A percentile compares a stretch with the other conserved stretches of the same genome.
These are phyloP conservation scores for Pomacea maculata DNA, from an alignment of 1,140 invertebrate species.

Conservation along the genomic window DNA sequence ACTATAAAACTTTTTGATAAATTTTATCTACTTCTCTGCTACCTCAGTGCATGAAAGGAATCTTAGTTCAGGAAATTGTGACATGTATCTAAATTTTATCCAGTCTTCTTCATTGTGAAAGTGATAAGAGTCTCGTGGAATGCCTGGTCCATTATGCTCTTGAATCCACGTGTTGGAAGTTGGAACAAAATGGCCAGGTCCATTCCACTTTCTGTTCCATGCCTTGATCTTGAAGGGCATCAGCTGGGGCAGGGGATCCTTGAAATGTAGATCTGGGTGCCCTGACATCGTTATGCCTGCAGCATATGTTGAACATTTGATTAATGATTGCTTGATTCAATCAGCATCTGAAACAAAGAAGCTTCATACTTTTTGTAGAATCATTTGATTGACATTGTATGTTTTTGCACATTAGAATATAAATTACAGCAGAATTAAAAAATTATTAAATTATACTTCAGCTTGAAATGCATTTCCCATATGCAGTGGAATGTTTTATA, in stretches of 20 bases:
- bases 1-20: too few species aligned
- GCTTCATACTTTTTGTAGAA: too few species aligned
- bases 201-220: constrained; percentile 49
- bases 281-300: constrained; percentile 52
- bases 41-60: too few species aligned
- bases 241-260: constrained; percentile 45
- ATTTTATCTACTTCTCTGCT: too few species aligned
- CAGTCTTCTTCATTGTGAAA: constrained; percentile 62
- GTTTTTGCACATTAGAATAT: too few species aligned
- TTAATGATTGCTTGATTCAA: too few species aligned
- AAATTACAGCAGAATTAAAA: too few species aligned
- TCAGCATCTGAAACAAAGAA: too few species aligned
- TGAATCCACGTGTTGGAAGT: constrained; percentile 51
- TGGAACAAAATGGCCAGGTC: constrained; percentile 51
- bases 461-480: too few species aligned
- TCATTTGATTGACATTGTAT: too few species aligned
- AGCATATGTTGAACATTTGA: background rate
- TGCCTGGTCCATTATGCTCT: constrained; percentile 52
- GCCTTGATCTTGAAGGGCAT: constrained; percentile 47
- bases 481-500: too few species aligned
- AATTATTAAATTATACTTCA: too few species aligned
- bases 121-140: constrained; percentile 44
- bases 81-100: constrained; percentile 55
- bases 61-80: background rate
- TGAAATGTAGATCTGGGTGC: constrained; percentile 40